phyloP scores from a whole-genome alignment of 2,888 invertebrate species.

The Noctua janthe region DNA sequence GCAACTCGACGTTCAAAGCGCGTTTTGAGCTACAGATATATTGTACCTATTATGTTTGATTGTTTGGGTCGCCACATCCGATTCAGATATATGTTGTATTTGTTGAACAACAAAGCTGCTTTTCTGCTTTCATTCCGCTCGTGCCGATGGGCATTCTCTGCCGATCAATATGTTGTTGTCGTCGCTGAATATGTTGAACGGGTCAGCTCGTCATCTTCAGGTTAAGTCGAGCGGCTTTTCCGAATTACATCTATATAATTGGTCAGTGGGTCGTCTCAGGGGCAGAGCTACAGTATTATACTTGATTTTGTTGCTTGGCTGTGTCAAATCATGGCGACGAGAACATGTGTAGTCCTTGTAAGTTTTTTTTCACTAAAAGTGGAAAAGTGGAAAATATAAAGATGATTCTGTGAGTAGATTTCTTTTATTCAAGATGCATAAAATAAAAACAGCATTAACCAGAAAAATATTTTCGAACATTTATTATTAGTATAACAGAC shows the following conservation, averaged over 20 bases:
- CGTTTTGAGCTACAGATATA: background rate
- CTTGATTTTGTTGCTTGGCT: too few species aligned
- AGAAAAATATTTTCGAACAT: conserved; percentile 14
- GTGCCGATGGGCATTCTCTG: background rate
- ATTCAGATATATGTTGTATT: background rate
- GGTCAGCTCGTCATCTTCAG: background rate
- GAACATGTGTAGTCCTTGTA: background rate
- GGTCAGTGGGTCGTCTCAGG: too few species aligned
- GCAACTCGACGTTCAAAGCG: background rate
- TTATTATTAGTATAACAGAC: conserved; percentile 16
- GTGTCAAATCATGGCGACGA: too few species aligned
- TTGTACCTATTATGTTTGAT: too few species aligned
- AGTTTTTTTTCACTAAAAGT: background rate
- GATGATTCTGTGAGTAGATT: too few species aligned
- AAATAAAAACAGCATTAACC: background rate
- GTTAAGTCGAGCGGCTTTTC: background rate
- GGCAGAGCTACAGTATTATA: too few species aligned
- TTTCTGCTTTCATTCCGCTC: background rate
- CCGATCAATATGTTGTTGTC: too few species aligned
- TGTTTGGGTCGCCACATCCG: background rate
- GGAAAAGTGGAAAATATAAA: background rate
- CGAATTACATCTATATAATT: background rate
- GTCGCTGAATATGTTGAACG: background rate
- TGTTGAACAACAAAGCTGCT: background rate
- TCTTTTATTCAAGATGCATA: background rate